phyloP scores from a whole-genome alignment of 2,888 invertebrate genomes.

The Linnaemya vulpina region DNA sequence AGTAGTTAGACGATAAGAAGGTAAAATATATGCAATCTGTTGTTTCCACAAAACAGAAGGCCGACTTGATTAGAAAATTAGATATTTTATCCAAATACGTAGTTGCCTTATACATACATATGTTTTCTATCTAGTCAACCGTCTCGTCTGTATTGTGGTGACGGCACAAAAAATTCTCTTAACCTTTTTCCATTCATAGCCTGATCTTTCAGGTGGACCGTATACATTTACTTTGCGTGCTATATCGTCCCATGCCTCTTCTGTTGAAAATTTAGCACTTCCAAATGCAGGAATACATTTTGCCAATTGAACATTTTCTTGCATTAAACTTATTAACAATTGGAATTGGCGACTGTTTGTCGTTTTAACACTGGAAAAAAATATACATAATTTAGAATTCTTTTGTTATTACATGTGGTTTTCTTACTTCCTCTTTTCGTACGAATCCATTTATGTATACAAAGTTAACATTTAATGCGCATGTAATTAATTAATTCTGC shows the following conservation, averaged over 20 bases:
- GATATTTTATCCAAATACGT: no score
- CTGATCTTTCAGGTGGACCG: slow-evolving; percentile 49
- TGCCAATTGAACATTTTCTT: slow-evolving; percentile 23
- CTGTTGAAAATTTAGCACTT: neutral
- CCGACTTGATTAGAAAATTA: no score
- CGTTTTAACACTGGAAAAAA: slow-evolving; percentile 29
- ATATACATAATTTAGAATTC: neutral
- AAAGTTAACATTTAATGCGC: neutral
- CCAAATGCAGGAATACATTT: neutral
- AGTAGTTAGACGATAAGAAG: neutral
- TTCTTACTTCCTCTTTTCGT: slow-evolving; percentile 30
- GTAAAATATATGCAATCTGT: neutral
- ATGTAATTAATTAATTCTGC: neutral
- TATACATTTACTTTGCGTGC: slow-evolving; percentile 33
- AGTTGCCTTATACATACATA: neutral
- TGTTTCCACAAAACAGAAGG: no score
- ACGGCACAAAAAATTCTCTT: no score
- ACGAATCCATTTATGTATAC: slow-evolving; percentile 27
- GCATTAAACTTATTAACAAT: slow-evolving; percentile 23
- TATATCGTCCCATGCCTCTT: slow-evolving; percentile 44
- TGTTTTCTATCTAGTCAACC: neutral
- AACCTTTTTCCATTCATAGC: slow-evolving; percentile 49
- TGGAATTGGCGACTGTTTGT: slow-evolving; percentile 53
- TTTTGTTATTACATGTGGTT: neutral
- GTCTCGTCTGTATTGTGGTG: neutral